phyloP scores from a whole-genome alignment of 2,797 vertebrate species.

The Brotula barbata region DNA sequence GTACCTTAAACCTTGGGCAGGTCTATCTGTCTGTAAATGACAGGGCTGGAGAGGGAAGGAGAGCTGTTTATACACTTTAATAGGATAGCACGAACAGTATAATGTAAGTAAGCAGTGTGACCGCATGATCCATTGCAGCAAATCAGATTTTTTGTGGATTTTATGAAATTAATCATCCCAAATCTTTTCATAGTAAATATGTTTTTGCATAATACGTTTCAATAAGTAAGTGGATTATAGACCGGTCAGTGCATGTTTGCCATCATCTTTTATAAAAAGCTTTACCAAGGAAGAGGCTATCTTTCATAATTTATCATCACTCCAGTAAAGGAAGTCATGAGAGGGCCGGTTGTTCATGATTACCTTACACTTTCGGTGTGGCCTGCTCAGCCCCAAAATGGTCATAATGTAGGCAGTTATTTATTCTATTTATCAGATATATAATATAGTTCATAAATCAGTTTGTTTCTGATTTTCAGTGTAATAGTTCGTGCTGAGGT shows the following conservation, averaged over 20 bases:
- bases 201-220: not conserved
- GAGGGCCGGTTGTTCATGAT: constrained; percentile 1
- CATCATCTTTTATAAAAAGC: constrained; percentile 10
- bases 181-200: not conserved
- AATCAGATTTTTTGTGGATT: not conserved
- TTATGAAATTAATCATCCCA: not conserved
- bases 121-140: not conserved
- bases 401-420: constrained; percentile 5
- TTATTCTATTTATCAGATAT: not conserved
- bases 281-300: constrained; percentile 39
- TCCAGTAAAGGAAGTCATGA: constrained; percentile 47
- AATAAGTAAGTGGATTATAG: not conserved
- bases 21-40: constrained; percentile 51
- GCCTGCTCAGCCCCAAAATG: constrained; percentile 21
- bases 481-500: constrained; percentile 17
- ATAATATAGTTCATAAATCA: not conserved
- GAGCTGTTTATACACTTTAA: constrained; percentile 22
- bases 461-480: not conserved
- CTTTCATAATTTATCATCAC: constrained; percentile 51
- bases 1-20: constrained; percentile 42
- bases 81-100: not conserved
- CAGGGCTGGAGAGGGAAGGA: constrained; percentile 23
- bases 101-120: not conserved
- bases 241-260: constrained; percentile 3
- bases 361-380: constrained; percentile 28